phyloP scores from a whole-genome alignment of 2,113 vertebrate genomes.

The Proterorhinus semilunaris region DNA sequence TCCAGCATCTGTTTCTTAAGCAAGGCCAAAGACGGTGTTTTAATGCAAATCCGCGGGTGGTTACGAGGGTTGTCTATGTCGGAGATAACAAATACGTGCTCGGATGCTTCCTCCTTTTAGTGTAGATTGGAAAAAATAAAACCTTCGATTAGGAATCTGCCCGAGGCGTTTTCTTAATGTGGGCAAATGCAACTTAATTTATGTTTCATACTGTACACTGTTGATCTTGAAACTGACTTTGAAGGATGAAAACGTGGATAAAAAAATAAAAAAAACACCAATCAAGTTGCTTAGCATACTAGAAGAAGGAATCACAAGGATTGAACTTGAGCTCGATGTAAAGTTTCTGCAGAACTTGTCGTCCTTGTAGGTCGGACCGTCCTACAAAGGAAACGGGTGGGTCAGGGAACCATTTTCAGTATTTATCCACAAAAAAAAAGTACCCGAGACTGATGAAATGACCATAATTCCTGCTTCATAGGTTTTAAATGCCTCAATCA shows the following conservation, averaged over 20 bases:
- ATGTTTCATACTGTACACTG: not conserved
- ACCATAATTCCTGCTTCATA: too few relatives aligned
- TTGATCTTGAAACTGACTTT: not conserved
- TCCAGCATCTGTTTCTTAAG: slow-evolving; percentile 65
- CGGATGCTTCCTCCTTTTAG: not conserved
- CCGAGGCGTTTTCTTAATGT: not conserved
- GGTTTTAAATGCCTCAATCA: too few relatives aligned
- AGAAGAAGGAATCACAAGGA: too few relatives aligned
- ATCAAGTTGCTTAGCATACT: too few relatives aligned
- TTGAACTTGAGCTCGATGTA: too few relatives aligned
- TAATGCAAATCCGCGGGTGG: slow-evolving; percentile 56
- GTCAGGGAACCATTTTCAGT: too few relatives aligned
- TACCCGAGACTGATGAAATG: too few relatives aligned
- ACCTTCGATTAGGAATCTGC: not conserved
- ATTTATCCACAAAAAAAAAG: too few relatives aligned
- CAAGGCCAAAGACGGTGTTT: slow-evolving; percentile 37
- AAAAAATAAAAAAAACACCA: too few relatives aligned
- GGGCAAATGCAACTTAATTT: not conserved
- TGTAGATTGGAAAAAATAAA: not conserved
- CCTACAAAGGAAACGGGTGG: too few relatives aligned
- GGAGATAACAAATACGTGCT: slow-evolving; percentile 23
- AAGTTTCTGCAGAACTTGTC: too few relatives aligned
- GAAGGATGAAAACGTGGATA: not conserved
- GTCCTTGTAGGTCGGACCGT: too few relatives aligned
- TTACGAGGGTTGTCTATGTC: slow-evolving; percentile 22